Percentiles rank a stretch among this genome's conserved stretches.
phyloP scores from a whole-genome alignment of 2,888 invertebrate species.

The Drosophila birchii region DNA sequence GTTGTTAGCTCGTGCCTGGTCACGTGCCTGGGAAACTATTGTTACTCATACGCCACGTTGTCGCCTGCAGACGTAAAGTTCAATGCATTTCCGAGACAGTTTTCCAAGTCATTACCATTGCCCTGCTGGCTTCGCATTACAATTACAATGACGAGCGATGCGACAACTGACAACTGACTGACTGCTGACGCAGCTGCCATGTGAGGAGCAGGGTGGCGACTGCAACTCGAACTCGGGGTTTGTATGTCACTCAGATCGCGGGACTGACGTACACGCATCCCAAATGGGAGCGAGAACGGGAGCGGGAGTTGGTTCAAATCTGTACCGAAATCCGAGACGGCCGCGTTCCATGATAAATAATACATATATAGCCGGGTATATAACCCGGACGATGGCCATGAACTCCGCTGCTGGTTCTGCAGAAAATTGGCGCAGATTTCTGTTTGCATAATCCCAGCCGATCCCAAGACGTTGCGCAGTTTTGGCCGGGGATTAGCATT shows the following conservation, averaged over 20 bases:
- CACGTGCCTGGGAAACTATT: slow-evolving; percentile 44
- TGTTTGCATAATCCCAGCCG: slow-evolving; percentile 62
- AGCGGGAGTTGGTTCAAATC: slow-evolving; percentile 6
- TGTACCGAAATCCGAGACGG: slow-evolving; percentile 22
- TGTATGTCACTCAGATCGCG: slow-evolving; percentile 53
- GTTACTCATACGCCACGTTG: slow-evolving; percentile 76
- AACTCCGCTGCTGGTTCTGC: slow-evolving; percentile 49
- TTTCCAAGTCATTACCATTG: slow-evolving; percentile 58
- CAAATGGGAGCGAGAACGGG: slow-evolving; percentile 5
- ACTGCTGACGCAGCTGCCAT: slow-evolving; percentile 61
- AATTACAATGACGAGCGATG: slow-evolving; percentile 58
- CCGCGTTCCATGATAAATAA: slow-evolving; percentile 44
- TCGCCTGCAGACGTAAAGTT: slow-evolving; percentile 50
- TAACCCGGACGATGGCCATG: slow-evolving; percentile 65
- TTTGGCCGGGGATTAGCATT: slow-evolving; percentile 59
- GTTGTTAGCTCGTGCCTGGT: slow-evolving; percentile 22
- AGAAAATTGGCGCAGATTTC: slow-evolving; percentile 71
- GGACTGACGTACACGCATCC: slow-evolving; percentile 61
- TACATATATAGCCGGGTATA: slow-evolving; percentile 66
- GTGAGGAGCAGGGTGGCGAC: slow-evolving; percentile 33
- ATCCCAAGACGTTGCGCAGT: slow-evolving; percentile 54
- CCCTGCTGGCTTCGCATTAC: slow-evolving; percentile 60
- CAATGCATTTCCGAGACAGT: slow-evolving; percentile 66
- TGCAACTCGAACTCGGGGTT: slow-evolving; percentile 56
- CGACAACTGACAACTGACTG: slow-evolving; percentile 51